Evolutionary conservation across 2,888 invertebrate species (phyloP), one percentile per base, ranked within the genome.

Genomic region (Scotopteryx bipunctaria): DNA sequence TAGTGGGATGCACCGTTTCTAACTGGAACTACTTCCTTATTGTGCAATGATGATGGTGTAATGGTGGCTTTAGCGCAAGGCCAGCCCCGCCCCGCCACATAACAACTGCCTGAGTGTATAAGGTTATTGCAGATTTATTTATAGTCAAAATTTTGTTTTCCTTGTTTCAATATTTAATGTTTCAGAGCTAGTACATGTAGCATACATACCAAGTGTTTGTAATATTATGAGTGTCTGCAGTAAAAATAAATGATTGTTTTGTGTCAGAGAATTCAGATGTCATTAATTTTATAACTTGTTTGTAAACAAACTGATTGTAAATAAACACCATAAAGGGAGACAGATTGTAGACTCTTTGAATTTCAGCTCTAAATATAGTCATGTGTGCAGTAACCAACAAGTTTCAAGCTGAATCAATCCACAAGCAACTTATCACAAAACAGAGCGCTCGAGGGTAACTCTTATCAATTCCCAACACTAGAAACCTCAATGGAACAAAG

Each of bases 261-360:
- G 14, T 5, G 15, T 9, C 14, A 15, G 3, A 38, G 14, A 14
- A 33, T 27, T 9, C 1, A 15, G 5, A 5, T 16, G 33, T 41
- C 31, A 46, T 47, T 46, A 46, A 29, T 56, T 51, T 54, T 41
- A 58, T 31, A 50, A 52, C 40, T 46, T 60, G 61, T 61, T 61
- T 58, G 56, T 61, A 58, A 61, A 61, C 58, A 61, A 54, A 47
- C 29, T 42, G 37, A 50, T 44, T 33, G 29, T 33, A 47, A 40
- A 40, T n/a, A n/a, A n/a, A n/a, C n/a, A n/a, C n/a, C 46, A 47
- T 25, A 32, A 19, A 16, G 3, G 14, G 6, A 19, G n/a, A n/a
- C n/a, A n/a, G n/a, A n/a, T n/a, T n/a, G n/a, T n/a, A n/a, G n/a
- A n/a, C n/a, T n/a, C n/a, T n/a, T n/a, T n/a, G n/a, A n/a, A n/a